Percentiles rank a stretch among this genome's conserved stretches.
Conservation (phyloP, 2,113 vertebrate genomes). For the Neolamprologus caudopunctatus region DNA sequence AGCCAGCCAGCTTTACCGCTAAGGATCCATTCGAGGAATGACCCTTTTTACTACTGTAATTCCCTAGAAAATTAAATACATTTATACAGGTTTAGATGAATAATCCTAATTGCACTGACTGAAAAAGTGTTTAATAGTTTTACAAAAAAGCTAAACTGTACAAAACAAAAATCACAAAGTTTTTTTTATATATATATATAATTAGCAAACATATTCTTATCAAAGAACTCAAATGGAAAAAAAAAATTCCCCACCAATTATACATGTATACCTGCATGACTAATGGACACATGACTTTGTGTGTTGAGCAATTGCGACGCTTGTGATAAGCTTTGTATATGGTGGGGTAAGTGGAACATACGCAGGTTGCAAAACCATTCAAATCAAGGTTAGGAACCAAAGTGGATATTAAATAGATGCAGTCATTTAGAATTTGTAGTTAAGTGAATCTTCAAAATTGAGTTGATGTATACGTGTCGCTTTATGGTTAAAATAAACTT, state of each 20-base stretch:
- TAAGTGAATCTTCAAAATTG: background rate
- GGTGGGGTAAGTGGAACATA: background rate
- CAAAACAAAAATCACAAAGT: background rate
- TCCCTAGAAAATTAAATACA: background rate
- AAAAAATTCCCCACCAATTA: fast-evolving
- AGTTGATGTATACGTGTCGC: background rate
- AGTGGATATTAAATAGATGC: background rate
- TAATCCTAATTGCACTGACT: background rate
- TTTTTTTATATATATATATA: background rate
- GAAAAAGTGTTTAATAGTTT: background rate
- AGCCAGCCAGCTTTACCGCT: background rate
- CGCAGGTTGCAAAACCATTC: background rate
- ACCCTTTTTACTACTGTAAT: background rate
- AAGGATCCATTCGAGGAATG: background rate
- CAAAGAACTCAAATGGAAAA: background rate
- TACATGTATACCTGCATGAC: background rate
- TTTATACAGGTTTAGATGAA: background rate
- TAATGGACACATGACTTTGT: background rate
- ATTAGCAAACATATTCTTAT: background rate
- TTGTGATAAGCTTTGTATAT: background rate
- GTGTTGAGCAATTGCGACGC: background rate
- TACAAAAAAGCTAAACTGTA: background rate
- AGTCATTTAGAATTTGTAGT: background rate
- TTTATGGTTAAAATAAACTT: background rate
- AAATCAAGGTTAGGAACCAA: background rate